These are phyloP conservation scores for Alectura lathami DNA, from an alignment of 2,113 vertebrate genomes.

Conservation along the genomic window DNA sequence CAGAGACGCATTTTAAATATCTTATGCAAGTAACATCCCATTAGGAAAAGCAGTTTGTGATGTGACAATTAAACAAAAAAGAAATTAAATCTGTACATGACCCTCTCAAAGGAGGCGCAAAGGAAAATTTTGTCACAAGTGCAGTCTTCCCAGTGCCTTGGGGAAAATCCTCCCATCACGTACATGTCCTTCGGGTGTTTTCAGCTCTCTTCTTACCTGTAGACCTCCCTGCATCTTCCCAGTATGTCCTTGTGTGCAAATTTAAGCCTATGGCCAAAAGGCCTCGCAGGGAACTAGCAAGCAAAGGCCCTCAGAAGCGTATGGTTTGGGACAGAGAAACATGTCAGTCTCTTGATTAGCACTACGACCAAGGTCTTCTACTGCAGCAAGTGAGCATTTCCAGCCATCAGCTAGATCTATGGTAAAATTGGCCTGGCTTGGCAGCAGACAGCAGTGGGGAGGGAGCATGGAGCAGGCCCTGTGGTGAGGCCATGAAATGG, in stretches of 20 bases:
- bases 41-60: not conserved
- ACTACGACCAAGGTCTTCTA: accelerated
- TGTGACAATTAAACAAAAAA: not conserved
- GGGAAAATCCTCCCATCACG: not conserved
- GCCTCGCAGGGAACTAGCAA: not conserved
- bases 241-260: not conserved
- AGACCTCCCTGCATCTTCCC: not conserved
- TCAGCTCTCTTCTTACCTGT: not conserved
- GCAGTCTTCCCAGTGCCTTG: not conserved
- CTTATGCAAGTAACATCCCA: not conserved
- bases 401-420: accelerated
- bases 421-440: accelerated
- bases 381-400: accelerated
- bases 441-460: accelerated
- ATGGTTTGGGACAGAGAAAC: not conserved
- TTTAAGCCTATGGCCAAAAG: not conserved
- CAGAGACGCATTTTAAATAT: not conserved
- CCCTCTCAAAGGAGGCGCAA: not conserved
- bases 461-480: not conserved
- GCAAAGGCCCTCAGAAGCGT: not conserved
- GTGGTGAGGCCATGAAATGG: not conserved
- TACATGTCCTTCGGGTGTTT: not conserved
- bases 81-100: not conserved
- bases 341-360: not conserved
- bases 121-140: not conserved